phyloP scores from a whole-genome alignment of 1,140 invertebrate species.

The Whitmania pigra region DNA sequence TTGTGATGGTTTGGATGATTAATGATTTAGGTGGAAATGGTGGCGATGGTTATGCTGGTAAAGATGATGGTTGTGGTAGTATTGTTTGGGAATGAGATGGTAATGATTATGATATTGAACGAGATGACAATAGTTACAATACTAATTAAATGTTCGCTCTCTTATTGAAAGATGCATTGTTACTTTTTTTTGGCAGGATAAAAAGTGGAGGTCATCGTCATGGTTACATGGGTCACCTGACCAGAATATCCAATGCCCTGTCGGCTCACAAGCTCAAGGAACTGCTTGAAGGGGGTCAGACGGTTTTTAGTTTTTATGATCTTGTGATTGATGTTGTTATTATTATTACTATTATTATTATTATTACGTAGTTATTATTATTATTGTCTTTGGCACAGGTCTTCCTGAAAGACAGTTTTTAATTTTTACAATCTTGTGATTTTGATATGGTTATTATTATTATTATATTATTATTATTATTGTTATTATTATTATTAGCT shows the following conservation, averaged over 20 bases:
- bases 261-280: conserved; percentile 40
- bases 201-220: conserved; percentile 47
- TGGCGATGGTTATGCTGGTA: too few species aligned
- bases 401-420: too few species aligned
- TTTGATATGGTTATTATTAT: not conserved
- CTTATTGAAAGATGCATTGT: not conserved
- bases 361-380: not conserved
- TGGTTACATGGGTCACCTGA: conserved; percentile 66
- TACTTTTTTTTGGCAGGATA: conserved; percentile 32
- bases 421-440: too few species aligned
- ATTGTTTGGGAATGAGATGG: too few species aligned
- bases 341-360: not conserved
- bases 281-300: too few species aligned
- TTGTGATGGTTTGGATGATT: too few species aligned
- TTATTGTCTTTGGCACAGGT: not conserved
- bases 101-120: too few species aligned
- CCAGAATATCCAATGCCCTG: conserved; percentile 57
- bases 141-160: too few species aligned
- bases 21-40: too few species aligned
- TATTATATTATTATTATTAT: not conserved
- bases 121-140: too few species aligned
- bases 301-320: too few species aligned
- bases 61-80: too few species aligned
- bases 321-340: not conserved
- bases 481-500: not conserved